A percentile compares a stretch with the other conserved stretches of the same genome.
Conservation (phyloP, 1,140 invertebrate species). For the Anagrus nilaparvatae region DNA sequence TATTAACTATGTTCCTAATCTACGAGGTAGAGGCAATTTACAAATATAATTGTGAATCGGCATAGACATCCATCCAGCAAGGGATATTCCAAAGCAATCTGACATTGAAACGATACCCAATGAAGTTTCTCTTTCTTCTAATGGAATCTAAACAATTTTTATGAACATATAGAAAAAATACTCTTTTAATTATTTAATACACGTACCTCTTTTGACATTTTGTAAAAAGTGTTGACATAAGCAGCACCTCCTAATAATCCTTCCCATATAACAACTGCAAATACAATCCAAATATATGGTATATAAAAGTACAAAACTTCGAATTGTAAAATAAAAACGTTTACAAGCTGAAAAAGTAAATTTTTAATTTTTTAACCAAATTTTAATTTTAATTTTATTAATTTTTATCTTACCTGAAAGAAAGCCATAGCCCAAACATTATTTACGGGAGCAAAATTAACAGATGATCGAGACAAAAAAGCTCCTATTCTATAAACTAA, state of each 20-base stretch:
- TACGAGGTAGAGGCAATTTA: conserved; percentile 40
- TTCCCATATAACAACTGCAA: conserved; percentile 65
- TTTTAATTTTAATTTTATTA: not conserved
- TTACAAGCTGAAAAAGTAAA: conserved; percentile 53
- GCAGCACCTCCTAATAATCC: conserved; percentile 71
- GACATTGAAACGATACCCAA: conserved; percentile 63
- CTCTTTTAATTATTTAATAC: no score
- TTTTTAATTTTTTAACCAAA: not conserved
- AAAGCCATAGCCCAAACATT: conserved; percentile 66
- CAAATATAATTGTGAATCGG: conserved; percentile 66
- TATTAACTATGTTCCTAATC: no score
- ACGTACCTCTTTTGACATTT: conserved; percentile 63
- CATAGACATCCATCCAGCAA: conserved; percentile 61
- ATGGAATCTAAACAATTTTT: conserved; percentile 42
- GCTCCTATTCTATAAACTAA: conserved; percentile 80
- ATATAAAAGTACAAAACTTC: conserved; percentile 63
- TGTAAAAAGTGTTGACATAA: conserved; percentile 80
- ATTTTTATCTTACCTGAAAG: conserved; percentile 52
- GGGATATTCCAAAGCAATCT: conserved; percentile 61
- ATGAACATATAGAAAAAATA: no score
- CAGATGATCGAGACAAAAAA: conserved; percentile 75
- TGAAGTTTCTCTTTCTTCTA: conserved; percentile 49
- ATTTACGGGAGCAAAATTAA: conserved; percentile 59
- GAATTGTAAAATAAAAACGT: conserved; percentile 54
- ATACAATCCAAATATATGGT: conserved; percentile 63